A percentile compares a stretch with the other conserved stretches of the same genome.
These are phyloP conservation scores for Spongilla lacustris DNA, from an alignment of 37 sponge, comb jelly and placozoan species.

Conservation along the genomic window DNA sequence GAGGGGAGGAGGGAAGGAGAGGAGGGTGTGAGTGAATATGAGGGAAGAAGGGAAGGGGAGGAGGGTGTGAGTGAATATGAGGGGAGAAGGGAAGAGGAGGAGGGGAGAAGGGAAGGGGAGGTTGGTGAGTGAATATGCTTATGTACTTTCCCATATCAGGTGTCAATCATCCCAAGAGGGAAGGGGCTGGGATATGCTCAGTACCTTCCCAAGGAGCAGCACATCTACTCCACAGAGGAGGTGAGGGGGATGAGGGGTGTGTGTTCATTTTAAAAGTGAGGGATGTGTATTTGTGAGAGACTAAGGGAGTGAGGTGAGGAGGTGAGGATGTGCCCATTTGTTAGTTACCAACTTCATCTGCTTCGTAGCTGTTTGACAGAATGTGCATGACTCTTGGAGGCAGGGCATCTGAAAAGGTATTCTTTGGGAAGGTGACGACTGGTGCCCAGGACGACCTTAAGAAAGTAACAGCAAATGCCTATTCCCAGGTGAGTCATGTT, in stretches of 20 bases:
- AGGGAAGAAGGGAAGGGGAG: too few species aligned
- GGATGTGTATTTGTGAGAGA: too few species aligned
- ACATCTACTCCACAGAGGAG: constrained; percentile 85
- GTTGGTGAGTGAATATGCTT: background rate
- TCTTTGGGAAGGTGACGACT: constrained; percentile 85
- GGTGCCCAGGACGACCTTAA: constrained; percentile 97
- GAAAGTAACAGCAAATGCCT: constrained; percentile 90
- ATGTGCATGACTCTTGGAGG: constrained; percentile 98
- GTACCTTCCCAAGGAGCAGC: constrained; percentile 93
- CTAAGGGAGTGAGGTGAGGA: too few species aligned
- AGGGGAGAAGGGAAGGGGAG: background rate
- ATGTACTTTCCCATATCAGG: constrained; percentile 27
- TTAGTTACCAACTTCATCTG: background rate
- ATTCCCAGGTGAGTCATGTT: constrained; percentile 72
- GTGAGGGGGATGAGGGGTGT: constrained; percentile 17
- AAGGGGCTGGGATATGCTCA: constrained; percentile 96
- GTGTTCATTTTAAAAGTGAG: too few species aligned
- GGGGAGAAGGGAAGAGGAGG: too few species aligned
- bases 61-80: too few species aligned
- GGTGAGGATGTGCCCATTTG: background rate
- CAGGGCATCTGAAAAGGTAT: constrained; percentile 88
- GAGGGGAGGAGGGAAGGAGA: too few species aligned
- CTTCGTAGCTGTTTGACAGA: constrained; percentile 76
- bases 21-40: too few species aligned
- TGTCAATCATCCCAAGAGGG: constrained; percentile 94